These are phyloP conservation scores for Eurystomus gularis DNA, from an alignment of 2,113 vertebrate species.

Conservation along the genomic window DNA sequence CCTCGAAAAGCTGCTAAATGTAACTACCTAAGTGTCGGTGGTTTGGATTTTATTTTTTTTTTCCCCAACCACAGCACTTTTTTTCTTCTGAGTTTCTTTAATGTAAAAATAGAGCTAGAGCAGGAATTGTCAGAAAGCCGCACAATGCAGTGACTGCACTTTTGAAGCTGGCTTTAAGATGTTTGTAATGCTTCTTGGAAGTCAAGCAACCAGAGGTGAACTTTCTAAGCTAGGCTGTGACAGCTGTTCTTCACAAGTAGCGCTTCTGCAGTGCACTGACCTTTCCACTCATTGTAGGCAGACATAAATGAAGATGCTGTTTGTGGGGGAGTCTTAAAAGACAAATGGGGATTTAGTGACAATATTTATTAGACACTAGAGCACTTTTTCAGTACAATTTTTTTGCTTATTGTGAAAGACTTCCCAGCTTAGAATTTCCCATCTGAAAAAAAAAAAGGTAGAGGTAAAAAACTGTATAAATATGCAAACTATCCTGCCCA, in stretches of 20 bases:
- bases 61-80: background rate
- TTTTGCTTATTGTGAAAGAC: background rate
- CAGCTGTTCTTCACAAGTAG: background rate
- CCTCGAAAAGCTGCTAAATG: conserved; percentile 49
- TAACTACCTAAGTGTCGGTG: conserved; percentile 38
- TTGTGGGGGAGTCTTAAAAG: background rate
- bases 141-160: background rate
- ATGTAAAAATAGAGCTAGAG: conserved; percentile 5
- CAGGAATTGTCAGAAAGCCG: conserved; percentile 1
- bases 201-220: background rate
- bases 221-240: background rate
- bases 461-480: background rate
- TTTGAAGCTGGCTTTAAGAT: background rate
- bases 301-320: background rate
- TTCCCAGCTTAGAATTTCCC: background rate
- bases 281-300: background rate
- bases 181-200: conserved; percentile 1
- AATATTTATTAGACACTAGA: background rate
- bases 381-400: background rate
- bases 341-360: background rate
- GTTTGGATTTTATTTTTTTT: background rate
- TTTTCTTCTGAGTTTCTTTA: conserved; percentile 21
- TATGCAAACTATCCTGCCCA: background rate
- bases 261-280: background rate
- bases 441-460: background rate